A percentile compares a stretch with the other conserved stretches of the same genome.
Evolutionary conservation across 2,888 invertebrate genomes (phyloP).

Genomic region (Zelleria hepariella): DNA sequence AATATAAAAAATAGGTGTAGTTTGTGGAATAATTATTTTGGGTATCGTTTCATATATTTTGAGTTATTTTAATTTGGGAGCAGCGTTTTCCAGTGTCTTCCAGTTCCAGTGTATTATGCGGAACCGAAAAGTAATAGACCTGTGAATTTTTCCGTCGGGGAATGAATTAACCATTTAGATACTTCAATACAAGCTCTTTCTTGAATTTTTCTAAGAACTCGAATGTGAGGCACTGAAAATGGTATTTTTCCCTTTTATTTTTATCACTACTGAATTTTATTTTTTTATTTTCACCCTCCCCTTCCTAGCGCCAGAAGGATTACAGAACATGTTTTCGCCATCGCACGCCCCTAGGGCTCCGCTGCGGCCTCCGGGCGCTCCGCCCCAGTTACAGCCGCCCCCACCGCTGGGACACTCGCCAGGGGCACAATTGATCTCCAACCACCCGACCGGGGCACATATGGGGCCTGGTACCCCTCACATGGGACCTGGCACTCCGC

Average conservation of each 20-base stretch:
- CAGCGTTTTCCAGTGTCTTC: no score
- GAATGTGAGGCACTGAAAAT: no score
- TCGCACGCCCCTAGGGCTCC: constrained; percentile 49
- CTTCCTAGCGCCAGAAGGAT: constrained; percentile 14
- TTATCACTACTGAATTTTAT: not conserved
- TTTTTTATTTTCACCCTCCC: not conserved
- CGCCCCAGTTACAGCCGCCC: constrained; percentile 27
- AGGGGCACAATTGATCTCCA: constrained; percentile 19
- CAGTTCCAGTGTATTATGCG: no score
- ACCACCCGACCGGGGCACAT: constrained; percentile 13
- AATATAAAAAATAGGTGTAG: no score
- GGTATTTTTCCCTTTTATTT: not conserved
- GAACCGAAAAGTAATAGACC: no score
- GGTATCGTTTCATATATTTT: no score
- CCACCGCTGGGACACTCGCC: constrained; percentile 39
- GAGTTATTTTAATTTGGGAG: no score
- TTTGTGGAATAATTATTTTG: no score
- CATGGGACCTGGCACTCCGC: constrained; percentile 26
- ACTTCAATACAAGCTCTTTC: no score
- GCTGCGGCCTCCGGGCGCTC: constrained; percentile 44
- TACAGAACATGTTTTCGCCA: constrained; percentile 61
- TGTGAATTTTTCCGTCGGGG: no score
- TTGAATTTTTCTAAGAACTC: no score
- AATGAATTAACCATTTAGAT: no score
- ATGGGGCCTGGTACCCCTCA: constrained; percentile 14